A percentile compares a stretch with the other conserved stretches of the same genome.
phyloP scores from a whole-genome alignment of 2,797 vertebrate species.

The Premnoplex brunnescens region DNA sequence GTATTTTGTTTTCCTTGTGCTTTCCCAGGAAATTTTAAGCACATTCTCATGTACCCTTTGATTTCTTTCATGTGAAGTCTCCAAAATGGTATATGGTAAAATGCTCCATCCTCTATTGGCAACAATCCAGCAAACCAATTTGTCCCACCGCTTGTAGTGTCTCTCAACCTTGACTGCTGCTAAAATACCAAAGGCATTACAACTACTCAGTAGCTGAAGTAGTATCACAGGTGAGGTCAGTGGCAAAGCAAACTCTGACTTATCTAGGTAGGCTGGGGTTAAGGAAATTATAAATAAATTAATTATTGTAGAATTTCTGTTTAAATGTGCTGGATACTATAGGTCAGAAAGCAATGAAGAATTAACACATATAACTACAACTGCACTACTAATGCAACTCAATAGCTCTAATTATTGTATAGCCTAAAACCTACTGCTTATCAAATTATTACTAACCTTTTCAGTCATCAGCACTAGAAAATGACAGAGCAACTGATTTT shows the following conservation, averaged over 20 bases:
- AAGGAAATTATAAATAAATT: not conserved
- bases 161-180: not conserved
- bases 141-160: not conserved
- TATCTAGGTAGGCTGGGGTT: not conserved
- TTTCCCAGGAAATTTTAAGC: conserved; percentile 37
- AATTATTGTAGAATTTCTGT: not conserved
- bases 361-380: accelerated
- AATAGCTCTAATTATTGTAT: not conserved
- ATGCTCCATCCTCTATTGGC: not conserved
- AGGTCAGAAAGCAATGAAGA: not conserved
- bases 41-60: not conserved
- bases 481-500: not conserved
- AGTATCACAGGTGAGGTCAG: not conserved
- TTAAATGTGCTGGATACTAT: not conserved
- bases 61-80: conserved; percentile 14
- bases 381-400: not conserved
- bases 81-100: not conserved
- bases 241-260: not conserved
- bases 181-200: not conserved
- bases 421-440: not conserved
- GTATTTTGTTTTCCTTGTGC: not conserved
- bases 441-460: not conserved
- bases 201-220: not conserved
- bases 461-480: not conserved
- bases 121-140: not conserved